A percentile compares a stretch with the other conserved stretches of the same genome.
These are phyloP conservation scores for Calephelis virginiensis DNA, from an alignment of 1,140 invertebrate genomes.

Conservation along the genomic window DNA sequence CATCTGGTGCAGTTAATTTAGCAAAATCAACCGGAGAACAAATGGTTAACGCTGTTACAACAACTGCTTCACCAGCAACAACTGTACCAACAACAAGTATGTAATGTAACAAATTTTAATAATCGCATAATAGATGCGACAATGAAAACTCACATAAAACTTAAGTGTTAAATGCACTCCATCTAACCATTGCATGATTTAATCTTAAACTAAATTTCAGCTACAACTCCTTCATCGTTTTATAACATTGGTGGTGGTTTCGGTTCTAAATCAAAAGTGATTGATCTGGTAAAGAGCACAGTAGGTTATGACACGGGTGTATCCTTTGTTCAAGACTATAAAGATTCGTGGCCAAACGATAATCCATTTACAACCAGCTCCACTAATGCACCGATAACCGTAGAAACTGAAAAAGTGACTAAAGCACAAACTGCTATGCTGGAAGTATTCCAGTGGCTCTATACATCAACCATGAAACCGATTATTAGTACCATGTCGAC, in stretches of 20 bases:
- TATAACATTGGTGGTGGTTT: conserved; percentile 63
- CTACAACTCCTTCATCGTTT: conserved; percentile 64
- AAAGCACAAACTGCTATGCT: conserved; percentile 74
- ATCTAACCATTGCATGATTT: conserved; percentile 51
- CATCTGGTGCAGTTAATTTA: conserved; percentile 72
- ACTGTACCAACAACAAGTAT: conserved; percentile 71
- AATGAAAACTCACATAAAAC: background rate
- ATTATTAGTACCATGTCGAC: conserved; percentile 64
- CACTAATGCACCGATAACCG: conserved; percentile 62
- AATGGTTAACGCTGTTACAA: conserved; percentile 69
- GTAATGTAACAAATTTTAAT: conserved; percentile 31
- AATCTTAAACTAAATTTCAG: conserved; percentile 66
- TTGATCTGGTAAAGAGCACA: conserved; percentile 66
- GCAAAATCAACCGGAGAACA: conserved; percentile 75
- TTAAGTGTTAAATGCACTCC: conserved; percentile 29
- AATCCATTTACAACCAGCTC: conserved; percentile 74
- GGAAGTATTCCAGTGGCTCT: conserved; percentile 76
- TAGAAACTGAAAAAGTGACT: conserved; percentile 64
- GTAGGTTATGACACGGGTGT: conserved; percentile 63
- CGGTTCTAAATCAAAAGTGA: conserved; percentile 65
- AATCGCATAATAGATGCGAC: background rate
- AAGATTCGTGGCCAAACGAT: conserved; percentile 74
- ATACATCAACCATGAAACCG: conserved; percentile 70
- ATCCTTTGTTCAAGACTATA: conserved; percentile 51
- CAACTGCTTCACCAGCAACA: conserved; percentile 65